Base-by-base conservation (phyloP, 2,797 vertebrate species). In the Esox lucius region DNA sequence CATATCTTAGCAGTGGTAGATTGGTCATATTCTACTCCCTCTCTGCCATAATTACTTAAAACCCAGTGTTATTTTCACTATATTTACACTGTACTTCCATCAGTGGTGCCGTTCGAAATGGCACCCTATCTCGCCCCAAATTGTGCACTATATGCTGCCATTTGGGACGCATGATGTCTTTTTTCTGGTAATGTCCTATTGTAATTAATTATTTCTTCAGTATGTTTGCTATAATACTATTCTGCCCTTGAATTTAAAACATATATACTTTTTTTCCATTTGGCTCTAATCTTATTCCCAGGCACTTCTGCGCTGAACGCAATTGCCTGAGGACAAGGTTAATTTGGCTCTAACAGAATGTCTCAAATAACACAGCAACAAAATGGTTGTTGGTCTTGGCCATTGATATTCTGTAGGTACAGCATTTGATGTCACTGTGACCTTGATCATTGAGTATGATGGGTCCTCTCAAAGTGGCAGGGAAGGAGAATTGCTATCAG, bases 391-490 rank as follows among this genome's bases (percentile, higher is more conserved):
- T 33, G 15, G 24, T 26, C 28, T 39, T 22, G 39, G 33, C n/a
- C 67, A 24, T 68, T 46, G 67, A 39, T 68, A 46, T 68, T 68
- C 35, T 46, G n/a, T 46, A 15, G 12, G 11, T 13, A 24, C 5
- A n/a, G 67, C 67, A 1, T 69, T 48, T 28, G 42, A 69, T 24
- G 68, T 49, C 22, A 6, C 39, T 4, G 46, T 26, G 42, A 69
- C 68, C 68, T 69, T 49, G 35, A 26, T 69, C 68, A 49, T n/a
- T 24, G 68, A 15, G 16, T 46, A 28, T 69, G 22, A 46, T 24
- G 19, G n/a, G 46, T 22, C 42, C 39, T 13, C 9, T 48, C 42
- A 8, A 42, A n/a, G 51, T 69, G 67, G 39, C 67, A 48, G 46
- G n/a, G 5, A 46, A 69, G 68, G 5, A 49, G 13, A 49, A 8